These are phyloP conservation scores for Chloroclysta siterata DNA, from an alignment of 2,888 invertebrate species.

Conservation along the genomic window DNA sequence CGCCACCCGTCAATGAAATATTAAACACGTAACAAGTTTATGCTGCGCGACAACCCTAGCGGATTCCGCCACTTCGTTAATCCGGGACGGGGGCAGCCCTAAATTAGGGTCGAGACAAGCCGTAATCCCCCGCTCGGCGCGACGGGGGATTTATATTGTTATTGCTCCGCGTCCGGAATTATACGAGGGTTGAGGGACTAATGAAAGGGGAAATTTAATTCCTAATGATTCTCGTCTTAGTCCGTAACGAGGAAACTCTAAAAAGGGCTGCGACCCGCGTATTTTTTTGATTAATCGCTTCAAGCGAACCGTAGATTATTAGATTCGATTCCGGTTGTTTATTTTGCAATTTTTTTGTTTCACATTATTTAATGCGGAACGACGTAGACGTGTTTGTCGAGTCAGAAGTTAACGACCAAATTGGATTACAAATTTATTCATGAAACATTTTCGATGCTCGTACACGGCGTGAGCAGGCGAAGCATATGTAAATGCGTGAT, in stretches of 20 bases:
- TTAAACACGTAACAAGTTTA: slow-evolving; percentile 85
- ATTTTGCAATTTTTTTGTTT: slow-evolving; percentile 60
- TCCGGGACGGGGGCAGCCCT: slow-evolving; percentile 84
- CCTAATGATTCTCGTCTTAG: slow-evolving; percentile 86
- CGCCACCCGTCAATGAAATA: slow-evolving; percentile 84
- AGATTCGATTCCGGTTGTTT: slow-evolving; percentile 66
- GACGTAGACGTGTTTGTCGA: slow-evolving; percentile 63
- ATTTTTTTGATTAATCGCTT: slow-evolving; percentile 80
- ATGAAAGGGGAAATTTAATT: slow-evolving; percentile 86
- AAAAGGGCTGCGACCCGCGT: slow-evolving; percentile 80
- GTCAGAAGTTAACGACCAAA: slow-evolving; percentile 76
- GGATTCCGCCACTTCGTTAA: slow-evolving; percentile 85
- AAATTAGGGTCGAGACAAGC: slow-evolving; percentile 86
- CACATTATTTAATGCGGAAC: slow-evolving; percentile 61
- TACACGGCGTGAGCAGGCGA: slow-evolving; percentile 73
- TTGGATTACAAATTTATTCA: slow-evolving; percentile 83
- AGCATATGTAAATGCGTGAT: slow-evolving; percentile 82
- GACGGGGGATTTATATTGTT: slow-evolving; percentile 86
- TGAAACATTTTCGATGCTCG: slow-evolving; percentile 81
- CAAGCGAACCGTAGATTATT: slow-evolving; percentile 71
- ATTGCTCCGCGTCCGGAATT: slow-evolving; percentile 85
- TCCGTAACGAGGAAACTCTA: slow-evolving; percentile 84
- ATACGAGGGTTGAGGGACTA: slow-evolving; percentile 86
- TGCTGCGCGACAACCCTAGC: slow-evolving; percentile 84
- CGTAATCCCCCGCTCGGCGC: slow-evolving; percentile 85